Evolutionary conservation across 2,888 invertebrate species (phyloP).

Genomic region (Drosophila neotestacea): DNA sequence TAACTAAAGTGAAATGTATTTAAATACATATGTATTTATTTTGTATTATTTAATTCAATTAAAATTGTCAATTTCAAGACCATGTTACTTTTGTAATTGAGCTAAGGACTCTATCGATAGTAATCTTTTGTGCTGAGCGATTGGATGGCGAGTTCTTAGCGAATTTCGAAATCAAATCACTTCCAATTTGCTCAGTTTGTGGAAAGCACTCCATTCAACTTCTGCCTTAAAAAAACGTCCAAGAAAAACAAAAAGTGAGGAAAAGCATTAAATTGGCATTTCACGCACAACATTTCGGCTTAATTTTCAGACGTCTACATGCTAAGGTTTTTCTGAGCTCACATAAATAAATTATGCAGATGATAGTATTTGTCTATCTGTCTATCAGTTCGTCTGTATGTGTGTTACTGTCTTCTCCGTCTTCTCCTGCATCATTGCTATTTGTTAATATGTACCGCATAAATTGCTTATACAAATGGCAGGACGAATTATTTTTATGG

Average conservation of each 20-base stretch:
- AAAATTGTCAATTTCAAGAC: too few species aligned
- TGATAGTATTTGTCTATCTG: conserved; percentile 23
- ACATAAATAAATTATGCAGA: conserved; percentile 48
- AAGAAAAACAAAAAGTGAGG: neutral
- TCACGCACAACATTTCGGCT: conserved; percentile 4
- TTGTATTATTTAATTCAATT: neutral
- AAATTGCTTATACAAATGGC: conserved; percentile 19
- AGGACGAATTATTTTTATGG: conserved; percentile 35
- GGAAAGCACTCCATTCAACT: conserved; percentile 3
- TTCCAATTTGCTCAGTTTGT: neutral
- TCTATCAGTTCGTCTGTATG: neutral
- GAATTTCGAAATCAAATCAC: neutral
- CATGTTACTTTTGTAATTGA: too few species aligned
- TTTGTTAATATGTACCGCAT: conserved; percentile 22
- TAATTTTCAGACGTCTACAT: conserved; percentile 14
- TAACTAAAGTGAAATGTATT: too few species aligned
- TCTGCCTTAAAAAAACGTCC: neutral
- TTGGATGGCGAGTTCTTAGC: neutral
- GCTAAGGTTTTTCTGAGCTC: conserved; percentile 11
- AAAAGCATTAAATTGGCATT: conserved; percentile 26
- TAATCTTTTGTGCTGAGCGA: neutral
- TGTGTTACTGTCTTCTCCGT: neutral
- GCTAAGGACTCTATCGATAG: neutral
- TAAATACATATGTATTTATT: neutral
- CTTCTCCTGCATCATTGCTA: neutral